Conservation (phyloP, 2,888 invertebrate species). For the Creontiades dilutus region DNA sequence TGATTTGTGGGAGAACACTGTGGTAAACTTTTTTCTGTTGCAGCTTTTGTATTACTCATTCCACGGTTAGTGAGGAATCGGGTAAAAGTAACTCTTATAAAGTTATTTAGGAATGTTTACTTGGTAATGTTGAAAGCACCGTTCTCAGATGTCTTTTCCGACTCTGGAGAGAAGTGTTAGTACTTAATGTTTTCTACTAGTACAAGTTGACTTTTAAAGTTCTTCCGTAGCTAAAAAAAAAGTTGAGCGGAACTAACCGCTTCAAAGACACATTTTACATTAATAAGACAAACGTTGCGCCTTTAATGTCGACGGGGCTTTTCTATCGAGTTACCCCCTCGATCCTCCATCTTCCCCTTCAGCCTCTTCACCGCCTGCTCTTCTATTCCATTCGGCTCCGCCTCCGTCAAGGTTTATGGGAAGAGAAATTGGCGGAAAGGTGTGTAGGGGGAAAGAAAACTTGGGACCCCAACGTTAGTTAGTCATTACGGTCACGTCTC, state of each 20-base stretch:
- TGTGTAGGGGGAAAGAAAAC: slow-evolving; percentile 42
- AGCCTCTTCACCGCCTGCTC: not conserved
- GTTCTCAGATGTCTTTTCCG: too few relatives aligned
- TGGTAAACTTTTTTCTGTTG: too few relatives aligned
- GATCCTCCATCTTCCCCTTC: not conserved
- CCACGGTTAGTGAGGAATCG: too few relatives aligned
- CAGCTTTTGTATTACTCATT: too few relatives aligned
- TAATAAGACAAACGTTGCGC: slow-evolving; percentile 53
- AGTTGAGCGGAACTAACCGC: slow-evolving; percentile 28
- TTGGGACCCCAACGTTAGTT: slow-evolving; percentile 47
- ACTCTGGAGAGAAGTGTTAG: not conserved
- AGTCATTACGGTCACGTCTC: slow-evolving; percentile 63
- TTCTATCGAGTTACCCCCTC: slow-evolving; percentile 50
- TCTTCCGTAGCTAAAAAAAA: not conserved
- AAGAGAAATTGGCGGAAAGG: slow-evolving; percentile 56
- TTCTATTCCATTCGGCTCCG: not conserved
- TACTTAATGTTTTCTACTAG: not conserved
- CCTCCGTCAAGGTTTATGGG: slow-evolving; percentile 57
- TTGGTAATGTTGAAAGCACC: too few relatives aligned
- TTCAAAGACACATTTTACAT: slow-evolving; percentile 37
- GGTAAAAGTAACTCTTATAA: too few relatives aligned
- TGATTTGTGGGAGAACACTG: too few relatives aligned
- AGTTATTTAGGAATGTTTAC: too few relatives aligned
- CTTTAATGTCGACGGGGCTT: slow-evolving; percentile 41
- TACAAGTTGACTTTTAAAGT: slow-evolving; percentile 10